Conservation (phyloP, 1,140 invertebrate species). For the Micrasema minimum region DNA sequence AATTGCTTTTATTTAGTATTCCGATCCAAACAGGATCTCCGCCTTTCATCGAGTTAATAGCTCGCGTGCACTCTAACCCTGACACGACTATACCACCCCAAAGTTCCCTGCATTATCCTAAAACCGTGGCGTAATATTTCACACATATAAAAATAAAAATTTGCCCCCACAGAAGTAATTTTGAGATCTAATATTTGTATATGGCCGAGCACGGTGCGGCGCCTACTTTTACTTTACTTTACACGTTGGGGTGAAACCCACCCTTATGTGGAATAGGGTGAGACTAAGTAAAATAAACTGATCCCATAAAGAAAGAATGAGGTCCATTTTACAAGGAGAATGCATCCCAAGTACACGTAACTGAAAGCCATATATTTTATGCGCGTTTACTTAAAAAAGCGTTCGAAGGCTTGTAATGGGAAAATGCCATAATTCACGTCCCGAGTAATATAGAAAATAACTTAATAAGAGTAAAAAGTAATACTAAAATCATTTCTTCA, state of each 20-base stretch:
- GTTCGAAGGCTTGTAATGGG: no score
- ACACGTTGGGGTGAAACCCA: conserved; percentile 1
- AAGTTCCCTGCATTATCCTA: conserved; percentile 39
- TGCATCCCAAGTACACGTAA: conserved; percentile 14
- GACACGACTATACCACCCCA: conserved; percentile 10
- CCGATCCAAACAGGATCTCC: no score
- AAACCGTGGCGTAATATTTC: conserved; percentile 44
- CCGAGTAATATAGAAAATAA: no score
- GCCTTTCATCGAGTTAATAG: conserved; percentile 36
- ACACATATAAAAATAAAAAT: conserved; percentile 50
- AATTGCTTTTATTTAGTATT: no score
- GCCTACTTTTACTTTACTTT: conserved; percentile 6
- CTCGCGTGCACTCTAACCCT: conserved; percentile 11
- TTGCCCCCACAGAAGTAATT: conserved; percentile 46
- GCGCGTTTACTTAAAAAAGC: no score
- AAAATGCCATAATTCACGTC: no score
- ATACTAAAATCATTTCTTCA: no score
- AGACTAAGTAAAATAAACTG: conserved; percentile 31
- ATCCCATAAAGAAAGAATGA: conserved; percentile 29
- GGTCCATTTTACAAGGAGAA: conserved; percentile 21
- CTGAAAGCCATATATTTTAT: conserved; percentile 20
- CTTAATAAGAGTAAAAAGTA: no score
- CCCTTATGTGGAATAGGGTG: conserved; percentile 15
- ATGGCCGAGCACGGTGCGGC: conserved; percentile 7
- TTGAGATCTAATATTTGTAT: conserved; percentile 42